Percentiles rank a stretch among this genome's conserved stretches.
Conservation (phyloP, 2,113 vertebrate genomes). For the Zapornia atra region DNA sequence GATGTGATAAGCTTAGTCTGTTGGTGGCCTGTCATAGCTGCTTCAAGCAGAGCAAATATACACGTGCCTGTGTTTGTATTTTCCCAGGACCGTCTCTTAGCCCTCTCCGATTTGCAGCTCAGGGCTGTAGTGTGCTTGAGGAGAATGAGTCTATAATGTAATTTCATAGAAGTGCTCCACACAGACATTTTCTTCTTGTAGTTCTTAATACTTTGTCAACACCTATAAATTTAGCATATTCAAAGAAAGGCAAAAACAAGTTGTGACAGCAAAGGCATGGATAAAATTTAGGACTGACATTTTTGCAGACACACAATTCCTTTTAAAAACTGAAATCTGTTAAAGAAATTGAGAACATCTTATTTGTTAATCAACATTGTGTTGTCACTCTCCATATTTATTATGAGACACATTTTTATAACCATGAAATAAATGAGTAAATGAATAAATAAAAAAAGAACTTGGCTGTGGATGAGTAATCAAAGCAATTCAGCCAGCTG, state of each 20-base stretch:
- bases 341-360: neutral
- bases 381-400: constrained; percentile 60
- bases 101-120: neutral
- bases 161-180: neutral
- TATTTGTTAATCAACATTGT: constrained; percentile 28
- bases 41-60: neutral
- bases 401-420: constrained; percentile 49
- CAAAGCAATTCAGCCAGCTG: constrained; percentile 27
- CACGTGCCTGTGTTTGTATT: neutral
- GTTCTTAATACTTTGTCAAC: constrained; percentile 34
- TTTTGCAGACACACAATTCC: neutral
- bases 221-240: constrained; percentile 38
- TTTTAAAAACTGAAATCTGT: constrained; percentile 22
- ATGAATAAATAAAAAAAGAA: constrained; percentile 36
- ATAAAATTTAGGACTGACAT: constrained; percentile 25
- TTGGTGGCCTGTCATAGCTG: neutral
- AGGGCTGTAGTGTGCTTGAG: neutral
- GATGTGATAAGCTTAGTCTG: neutral
- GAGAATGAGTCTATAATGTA: neutral
- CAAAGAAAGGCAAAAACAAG: constrained; percentile 19
- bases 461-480: constrained; percentile 4
- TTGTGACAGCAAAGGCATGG: constrained; percentile 22
- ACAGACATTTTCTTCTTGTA: neutral
- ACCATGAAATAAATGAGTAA: constrained; percentile 45
- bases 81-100: neutral